phyloP scores from a whole-genome alignment of 2,888 invertebrate species.

The Ceramica pisi region DNA sequence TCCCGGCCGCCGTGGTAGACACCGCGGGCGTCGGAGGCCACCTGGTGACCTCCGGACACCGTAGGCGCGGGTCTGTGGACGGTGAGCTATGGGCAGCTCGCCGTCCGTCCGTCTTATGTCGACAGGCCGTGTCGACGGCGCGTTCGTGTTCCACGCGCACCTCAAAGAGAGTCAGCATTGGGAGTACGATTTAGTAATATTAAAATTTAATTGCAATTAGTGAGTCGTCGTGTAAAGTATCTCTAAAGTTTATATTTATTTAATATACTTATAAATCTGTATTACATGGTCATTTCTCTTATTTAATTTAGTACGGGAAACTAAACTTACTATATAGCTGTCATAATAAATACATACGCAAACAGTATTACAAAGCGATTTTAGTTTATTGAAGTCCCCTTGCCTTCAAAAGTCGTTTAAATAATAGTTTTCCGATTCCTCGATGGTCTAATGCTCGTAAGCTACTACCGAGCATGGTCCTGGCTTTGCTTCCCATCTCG shows the following conservation, averaged over 20 bases:
- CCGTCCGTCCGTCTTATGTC: too few relatives aligned
- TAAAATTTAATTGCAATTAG: not conserved
- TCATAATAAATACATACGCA: slow-evolving; percentile 40
- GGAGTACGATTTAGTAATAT: not conserved
- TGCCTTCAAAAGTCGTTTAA: not conserved
- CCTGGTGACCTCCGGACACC: too few relatives aligned
- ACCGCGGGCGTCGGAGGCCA: too few relatives aligned
- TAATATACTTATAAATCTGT: slow-evolving; percentile 17
- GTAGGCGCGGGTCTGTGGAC: too few relatives aligned
- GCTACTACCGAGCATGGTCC: too few relatives aligned
- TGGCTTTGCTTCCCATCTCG: too few relatives aligned
- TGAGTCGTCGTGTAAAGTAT: not conserved
- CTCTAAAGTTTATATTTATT: not conserved
- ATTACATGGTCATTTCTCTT: slow-evolving; percentile 22
- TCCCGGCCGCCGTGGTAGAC: too few relatives aligned
- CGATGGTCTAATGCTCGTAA: too few relatives aligned
- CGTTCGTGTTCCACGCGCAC: too few relatives aligned
- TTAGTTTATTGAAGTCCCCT: not conserved
- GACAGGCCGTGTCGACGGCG: too few relatives aligned
- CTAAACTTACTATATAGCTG: slow-evolving; percentile 1
- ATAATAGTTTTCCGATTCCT: not conserved
- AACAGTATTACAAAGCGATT: slow-evolving; percentile 22
- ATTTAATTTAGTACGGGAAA: slow-evolving; percentile 22
- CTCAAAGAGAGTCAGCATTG: too few relatives aligned
- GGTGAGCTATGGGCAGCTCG: too few relatives aligned